phyloP scores from a whole-genome alignment of 2,113 vertebrate genomes.

The Daphoenositta chrysoptera region DNA sequence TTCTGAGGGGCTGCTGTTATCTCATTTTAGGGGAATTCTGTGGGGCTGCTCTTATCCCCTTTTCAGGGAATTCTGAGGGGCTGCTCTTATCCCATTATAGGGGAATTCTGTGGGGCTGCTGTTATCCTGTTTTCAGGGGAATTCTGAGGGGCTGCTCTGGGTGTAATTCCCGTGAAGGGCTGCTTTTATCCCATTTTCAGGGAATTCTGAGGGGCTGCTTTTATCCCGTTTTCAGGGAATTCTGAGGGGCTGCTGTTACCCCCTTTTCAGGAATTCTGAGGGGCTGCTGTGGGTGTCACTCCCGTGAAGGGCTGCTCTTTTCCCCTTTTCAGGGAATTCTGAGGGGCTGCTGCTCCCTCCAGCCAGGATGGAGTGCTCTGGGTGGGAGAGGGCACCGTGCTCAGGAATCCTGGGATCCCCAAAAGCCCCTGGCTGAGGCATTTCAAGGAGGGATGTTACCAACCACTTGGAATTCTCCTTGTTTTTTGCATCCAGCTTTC shows the following conservation, averaged over 20 bases:
- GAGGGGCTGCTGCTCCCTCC: neutral
- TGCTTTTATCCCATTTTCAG: too few species aligned
- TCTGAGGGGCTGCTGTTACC: neutral
- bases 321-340: neutral
- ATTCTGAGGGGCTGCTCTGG: too few species aligned
- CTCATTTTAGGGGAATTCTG: neutral
- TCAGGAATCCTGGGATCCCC: neutral
- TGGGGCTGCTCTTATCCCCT: neutral
- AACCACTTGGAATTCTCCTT: neutral
- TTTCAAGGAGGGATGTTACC: neutral
- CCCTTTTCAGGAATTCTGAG: neutral
- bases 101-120: neutral
- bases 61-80: neutral
- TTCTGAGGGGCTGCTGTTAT: neutral
- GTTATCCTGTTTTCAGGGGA: neutral
- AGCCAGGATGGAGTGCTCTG: neutral
- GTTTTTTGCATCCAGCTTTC: neutral
- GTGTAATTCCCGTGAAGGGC: too few species aligned
- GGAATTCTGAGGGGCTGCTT: too few species aligned
- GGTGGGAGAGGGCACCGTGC: accelerated
- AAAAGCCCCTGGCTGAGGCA: neutral
- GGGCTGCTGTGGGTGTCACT: too few species aligned
- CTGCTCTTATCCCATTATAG: neutral
- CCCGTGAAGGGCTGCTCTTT: neutral
- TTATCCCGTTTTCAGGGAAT: neutral